Percentiles rank a stretch among this genome's conserved stretches.
These are phyloP conservation scores for Chaenogobius annularis DNA, from an alignment of 2,113 vertebrate species.

Conservation along the genomic window DNA sequence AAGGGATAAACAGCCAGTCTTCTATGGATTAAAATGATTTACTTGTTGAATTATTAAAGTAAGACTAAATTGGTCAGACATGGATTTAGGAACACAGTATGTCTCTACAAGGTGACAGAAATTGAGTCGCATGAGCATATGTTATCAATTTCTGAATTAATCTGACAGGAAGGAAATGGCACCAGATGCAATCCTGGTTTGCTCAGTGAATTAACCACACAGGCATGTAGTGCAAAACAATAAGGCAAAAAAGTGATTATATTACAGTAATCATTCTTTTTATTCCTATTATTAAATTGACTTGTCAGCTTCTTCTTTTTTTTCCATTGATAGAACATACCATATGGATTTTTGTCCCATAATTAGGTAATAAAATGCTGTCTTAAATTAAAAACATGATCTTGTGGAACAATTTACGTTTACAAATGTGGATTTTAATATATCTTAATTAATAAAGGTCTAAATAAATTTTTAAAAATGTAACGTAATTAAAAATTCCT, in stretches of 20 bases:
- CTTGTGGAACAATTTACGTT: neutral
- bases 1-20: conserved; percentile 39
- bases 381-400: neutral
- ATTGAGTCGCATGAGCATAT: neutral
- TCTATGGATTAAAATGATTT: conserved; percentile 49
- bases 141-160: neutral
- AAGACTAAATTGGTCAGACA: conserved; percentile 10
- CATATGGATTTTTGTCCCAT: neutral
- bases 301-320: neutral
- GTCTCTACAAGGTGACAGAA: neutral
- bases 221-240: neutral
- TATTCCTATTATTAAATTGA: neutral
- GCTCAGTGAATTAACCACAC: neutral
- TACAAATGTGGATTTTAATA: too few relatives aligned
- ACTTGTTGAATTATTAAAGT: neutral
- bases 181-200: neutral
- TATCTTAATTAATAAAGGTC: neutral
- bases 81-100: conserved; percentile 31
- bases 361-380: neutral
- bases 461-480: neutral
- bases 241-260: neutral
- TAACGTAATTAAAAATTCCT: neutral
- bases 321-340: neutral
- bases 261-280: neutral
- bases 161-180: neutral